Evolutionary conservation across 2,888 invertebrate genomes (phyloP), one percentile per base, ranked within the genome.

Genomic region (Mythimna albipuncta): DNA sequence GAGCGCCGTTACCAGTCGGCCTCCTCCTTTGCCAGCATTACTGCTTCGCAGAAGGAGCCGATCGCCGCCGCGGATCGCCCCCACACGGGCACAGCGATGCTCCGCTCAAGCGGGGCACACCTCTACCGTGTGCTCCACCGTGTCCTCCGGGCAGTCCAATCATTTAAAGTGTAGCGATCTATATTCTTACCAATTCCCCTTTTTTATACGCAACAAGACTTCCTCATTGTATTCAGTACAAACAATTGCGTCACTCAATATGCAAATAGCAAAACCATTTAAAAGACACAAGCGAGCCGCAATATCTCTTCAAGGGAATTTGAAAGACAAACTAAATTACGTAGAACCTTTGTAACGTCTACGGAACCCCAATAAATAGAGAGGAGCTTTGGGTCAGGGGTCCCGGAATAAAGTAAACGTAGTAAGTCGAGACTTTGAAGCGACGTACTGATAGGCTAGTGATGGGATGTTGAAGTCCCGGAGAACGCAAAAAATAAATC

Each of bases 301-400:
- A 82, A 63, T 70, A 75, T 81, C 26, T 75, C 62, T 55, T 44
- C 16, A 16, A 72, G 47, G 47, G 69, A 68, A 83, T 65, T 71
- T 32, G 63, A 65, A 62, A 71, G 21, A 71, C 64, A 69, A 72
- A 74, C 71, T 65, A 54, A 81, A 85, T 77, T 70, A 75, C 65
- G 6, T 9, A 26, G 35, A 41, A 69, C 72, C 77, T 75, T 61
- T 77, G 75, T 74, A 63, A 63, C 62, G 77, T 38, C 59, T 55
- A 54, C 57, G 35, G 78, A 41, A 83, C 82, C 84, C 82, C 62
- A 80, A 85, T 85, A 85, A 85, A 85, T 79, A 82, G 47, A 47
- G 69, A 63, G 55, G 64, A 38, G 78, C 73, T 75, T 77, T 72
- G 64, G 70, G 73, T 69, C 72, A 71, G 67, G 65, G 71, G 77